These are phyloP conservation scores for Nesidiocoris tenuis DNA, from an alignment of 2,888 invertebrate genomes.

Conservation along the genomic window DNA sequence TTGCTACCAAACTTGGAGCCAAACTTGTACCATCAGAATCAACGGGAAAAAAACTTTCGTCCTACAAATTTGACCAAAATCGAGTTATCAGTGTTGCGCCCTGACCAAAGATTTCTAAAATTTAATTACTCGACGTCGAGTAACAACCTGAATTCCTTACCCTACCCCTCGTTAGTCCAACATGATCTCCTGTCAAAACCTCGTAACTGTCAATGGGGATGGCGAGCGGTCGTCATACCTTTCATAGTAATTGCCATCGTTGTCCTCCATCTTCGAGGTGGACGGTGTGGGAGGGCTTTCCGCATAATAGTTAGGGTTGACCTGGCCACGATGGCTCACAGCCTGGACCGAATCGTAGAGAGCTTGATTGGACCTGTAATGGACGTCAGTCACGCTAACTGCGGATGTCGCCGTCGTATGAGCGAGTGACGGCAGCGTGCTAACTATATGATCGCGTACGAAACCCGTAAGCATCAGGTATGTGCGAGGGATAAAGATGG, in stretches of 20 bases:
- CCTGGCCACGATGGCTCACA: slow-evolving; percentile 44
- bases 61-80: too few species aligned
- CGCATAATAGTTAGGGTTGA: slow-evolving; percentile 52
- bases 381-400: slow-evolving; percentile 55
- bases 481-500: slow-evolving; percentile 68
- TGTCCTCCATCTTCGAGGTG: slow-evolving; percentile 49
- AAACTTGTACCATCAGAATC: too few species aligned
- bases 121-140: too few species aligned
- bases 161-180: slow-evolving; percentile 42
- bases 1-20: too few species aligned
- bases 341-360: slow-evolving; percentile 52
- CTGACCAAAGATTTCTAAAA: too few species aligned
- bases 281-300: slow-evolving; percentile 50
- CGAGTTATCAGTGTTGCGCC: too few species aligned
- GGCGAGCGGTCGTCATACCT: slow-evolving; percentile 52
- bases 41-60: too few species aligned
- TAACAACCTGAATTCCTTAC: too few species aligned
- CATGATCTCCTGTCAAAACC: slow-evolving; percentile 50
- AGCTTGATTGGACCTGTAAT: slow-evolving; percentile 53
- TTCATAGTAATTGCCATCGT: slow-evolving; percentile 51
- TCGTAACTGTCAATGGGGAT: slow-evolving; percentile 52
- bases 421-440: slow-evolving; percentile 52
- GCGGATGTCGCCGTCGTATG: slow-evolving; percentile 44
- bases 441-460: slow-evolving; percentile 60
- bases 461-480: slow-evolving; percentile 67